A percentile compares a stretch with the other conserved stretches of the same genome.
phyloP scores from a whole-genome alignment of 2,797 vertebrate genomes.

The Petrocephalus schoutedeni region DNA sequence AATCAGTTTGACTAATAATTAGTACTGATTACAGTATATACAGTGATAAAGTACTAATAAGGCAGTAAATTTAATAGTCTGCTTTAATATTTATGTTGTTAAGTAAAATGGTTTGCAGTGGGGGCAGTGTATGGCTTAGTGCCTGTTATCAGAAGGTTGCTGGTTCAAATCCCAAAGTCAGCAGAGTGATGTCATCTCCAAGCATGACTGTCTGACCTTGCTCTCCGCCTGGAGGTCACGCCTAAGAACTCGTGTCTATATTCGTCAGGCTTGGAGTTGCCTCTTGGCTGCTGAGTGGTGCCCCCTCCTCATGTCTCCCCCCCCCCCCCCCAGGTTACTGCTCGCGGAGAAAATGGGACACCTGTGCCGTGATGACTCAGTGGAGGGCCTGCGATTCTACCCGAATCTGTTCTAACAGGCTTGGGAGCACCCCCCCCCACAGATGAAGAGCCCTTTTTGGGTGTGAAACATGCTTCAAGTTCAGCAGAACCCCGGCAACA shows the following conservation, averaged over 20 bases:
- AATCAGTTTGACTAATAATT: background rate
- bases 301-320: background rate
- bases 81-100: background rate
- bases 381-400: slow-evolving; percentile 95
- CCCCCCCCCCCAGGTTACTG: slow-evolving; percentile 68
- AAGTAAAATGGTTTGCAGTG: background rate
- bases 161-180: background rate
- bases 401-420: slow-evolving; percentile 86
- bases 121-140: background rate
- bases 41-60: background rate
- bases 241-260: background rate
- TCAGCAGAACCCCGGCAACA: background rate
- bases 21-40: background rate
- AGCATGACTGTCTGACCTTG: background rate
- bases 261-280: background rate
- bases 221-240: background rate
- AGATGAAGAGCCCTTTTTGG: background rate
- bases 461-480: background rate
- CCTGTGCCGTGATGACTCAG: slow-evolving; percentile 93
- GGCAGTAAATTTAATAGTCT: background rate
- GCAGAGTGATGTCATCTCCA: background rate
- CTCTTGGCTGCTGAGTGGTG: background rate
- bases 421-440: background rate
- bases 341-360: slow-evolving; percentile 97
- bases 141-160: background rate